Conservation (phyloP, 2,888 invertebrate genomes). For the Leptura quadrifasciata region DNA sequence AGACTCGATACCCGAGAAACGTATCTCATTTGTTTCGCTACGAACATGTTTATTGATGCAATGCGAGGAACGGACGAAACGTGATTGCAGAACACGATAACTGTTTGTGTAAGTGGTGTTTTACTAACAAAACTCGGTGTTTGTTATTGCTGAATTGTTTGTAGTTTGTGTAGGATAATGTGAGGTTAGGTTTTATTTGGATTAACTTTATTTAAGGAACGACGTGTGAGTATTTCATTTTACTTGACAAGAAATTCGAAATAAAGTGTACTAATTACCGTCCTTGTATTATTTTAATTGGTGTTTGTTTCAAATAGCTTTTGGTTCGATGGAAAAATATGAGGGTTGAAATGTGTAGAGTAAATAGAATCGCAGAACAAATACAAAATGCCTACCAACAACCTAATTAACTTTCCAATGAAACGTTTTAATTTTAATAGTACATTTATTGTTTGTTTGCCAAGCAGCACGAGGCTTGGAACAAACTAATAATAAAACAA, state of each 20-base stretch:
- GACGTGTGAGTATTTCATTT: constrained; percentile 26
- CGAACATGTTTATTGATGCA: constrained; percentile 37
- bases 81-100: constrained; percentile 31
- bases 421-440: not conserved
- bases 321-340: not conserved
- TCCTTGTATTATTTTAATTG: constrained; percentile 12
- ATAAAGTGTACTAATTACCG: constrained; percentile 7
- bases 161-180: constrained; percentile 31
- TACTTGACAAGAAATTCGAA: not conserved
- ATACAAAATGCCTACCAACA: not conserved
- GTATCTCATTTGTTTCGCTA: constrained; percentile 28
- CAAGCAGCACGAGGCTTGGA: no score
- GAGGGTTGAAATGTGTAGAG: not conserved
- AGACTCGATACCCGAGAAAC: constrained; percentile 34
- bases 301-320: not conserved
- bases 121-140: constrained; percentile 27
- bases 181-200: constrained; percentile 45
- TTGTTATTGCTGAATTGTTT: constrained; percentile 34
- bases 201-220: constrained; percentile 18
- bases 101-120: constrained; percentile 29
- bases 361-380: not conserved
- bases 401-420: not conserved
- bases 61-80: constrained; percentile 15
- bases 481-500: no score
- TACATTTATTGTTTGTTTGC: no score